These are phyloP conservation scores for Eumeta japonica DNA, from an alignment of 1,140 invertebrate species.

Conservation along the genomic window DNA sequence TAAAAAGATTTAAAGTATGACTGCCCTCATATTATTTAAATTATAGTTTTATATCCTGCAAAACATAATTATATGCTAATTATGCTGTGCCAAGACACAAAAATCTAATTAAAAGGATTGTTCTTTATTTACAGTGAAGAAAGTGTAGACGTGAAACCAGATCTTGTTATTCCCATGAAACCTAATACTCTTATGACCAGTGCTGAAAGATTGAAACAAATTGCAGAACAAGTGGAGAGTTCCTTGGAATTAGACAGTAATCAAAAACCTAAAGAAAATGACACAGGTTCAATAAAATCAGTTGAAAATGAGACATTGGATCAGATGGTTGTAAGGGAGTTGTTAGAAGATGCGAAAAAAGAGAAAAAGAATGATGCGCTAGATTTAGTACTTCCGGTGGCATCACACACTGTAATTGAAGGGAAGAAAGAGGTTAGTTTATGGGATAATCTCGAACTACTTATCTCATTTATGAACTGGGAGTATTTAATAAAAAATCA, in stretches of 20 bases:
- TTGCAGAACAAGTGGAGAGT: slow-evolving; percentile 40
- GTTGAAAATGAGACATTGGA: slow-evolving; percentile 49
- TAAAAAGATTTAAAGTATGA: slow-evolving; percentile 7
- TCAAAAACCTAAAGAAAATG: slow-evolving; percentile 7
- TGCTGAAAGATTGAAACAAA: slow-evolving; percentile 53
- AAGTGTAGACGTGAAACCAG: slow-evolving; percentile 48
- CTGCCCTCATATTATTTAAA: too few relatives aligned
- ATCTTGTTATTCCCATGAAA: slow-evolving; percentile 66
- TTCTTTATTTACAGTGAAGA: slow-evolving; percentile 54
- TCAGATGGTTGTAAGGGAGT: slow-evolving; percentile 58
- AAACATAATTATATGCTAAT: too few relatives aligned
- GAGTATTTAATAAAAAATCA: too few relatives aligned
- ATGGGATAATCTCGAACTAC: too few relatives aligned
- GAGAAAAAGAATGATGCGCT: slow-evolving; percentile 29
- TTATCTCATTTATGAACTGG: too few relatives aligned
- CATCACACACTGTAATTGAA: slow-evolving; percentile 51
- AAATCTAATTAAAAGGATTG: slow-evolving; percentile 12
- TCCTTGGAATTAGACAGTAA: slow-evolving; percentile 31
- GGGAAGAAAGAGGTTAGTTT: slow-evolving; percentile 64
- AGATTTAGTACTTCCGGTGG: slow-evolving; percentile 55
- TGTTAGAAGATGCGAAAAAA: slow-evolving; percentile 56
- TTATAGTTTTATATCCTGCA: too few relatives aligned
- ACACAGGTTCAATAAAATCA: slow-evolving; percentile 9
- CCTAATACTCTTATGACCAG: slow-evolving; percentile 55
- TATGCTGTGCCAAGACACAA: too few relatives aligned